These are phyloP conservation scores for Jordanella pulchra DNA, from an alignment of 2,797 vertebrate genomes.

Conservation along the genomic window DNA sequence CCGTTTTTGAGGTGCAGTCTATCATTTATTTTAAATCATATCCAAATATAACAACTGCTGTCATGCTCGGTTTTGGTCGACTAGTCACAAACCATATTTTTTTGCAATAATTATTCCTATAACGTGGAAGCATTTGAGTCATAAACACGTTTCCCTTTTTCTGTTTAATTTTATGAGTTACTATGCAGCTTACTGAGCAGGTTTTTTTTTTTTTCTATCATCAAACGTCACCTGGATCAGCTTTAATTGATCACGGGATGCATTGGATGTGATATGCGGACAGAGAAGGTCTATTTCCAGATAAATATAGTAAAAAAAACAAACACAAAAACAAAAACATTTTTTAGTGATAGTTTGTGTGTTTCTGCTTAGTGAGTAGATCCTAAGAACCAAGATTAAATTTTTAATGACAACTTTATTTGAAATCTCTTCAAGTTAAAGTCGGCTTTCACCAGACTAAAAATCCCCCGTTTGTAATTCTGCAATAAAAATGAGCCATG, in stretches of 20 bases:
- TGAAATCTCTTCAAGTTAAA: too few species aligned
- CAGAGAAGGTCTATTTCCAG: not conserved
- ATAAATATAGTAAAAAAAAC: constrained; percentile 6
- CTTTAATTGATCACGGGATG: constrained; percentile 49
- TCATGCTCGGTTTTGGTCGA: not conserved
- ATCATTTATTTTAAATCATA: not conserved
- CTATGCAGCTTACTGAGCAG: not conserved
- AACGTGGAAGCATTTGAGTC: constrained; percentile 5
- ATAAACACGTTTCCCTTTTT: not conserved
- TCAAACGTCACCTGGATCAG: constrained; percentile 17
- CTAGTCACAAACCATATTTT: not conserved
- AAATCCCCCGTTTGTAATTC: not conserved
- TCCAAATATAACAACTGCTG: not conserved
- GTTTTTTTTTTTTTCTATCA: not conserved
- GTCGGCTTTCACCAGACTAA: not conserved
- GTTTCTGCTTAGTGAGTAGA: not conserved
- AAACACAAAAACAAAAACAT: too few species aligned
- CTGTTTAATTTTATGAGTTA: not conserved
- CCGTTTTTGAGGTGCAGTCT: not conserved
- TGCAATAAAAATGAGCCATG: not conserved
- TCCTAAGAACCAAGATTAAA: not conserved
- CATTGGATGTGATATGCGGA: constrained; percentile 6
- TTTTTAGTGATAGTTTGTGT: not conserved
- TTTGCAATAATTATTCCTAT: not conserved
- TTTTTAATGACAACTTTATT: not conserved